A percentile compares a stretch with the other conserved stretches of the same genome.
Evolutionary conservation across 2,113 vertebrate species (phyloP).

Genomic region (Upupa epops): DNA sequence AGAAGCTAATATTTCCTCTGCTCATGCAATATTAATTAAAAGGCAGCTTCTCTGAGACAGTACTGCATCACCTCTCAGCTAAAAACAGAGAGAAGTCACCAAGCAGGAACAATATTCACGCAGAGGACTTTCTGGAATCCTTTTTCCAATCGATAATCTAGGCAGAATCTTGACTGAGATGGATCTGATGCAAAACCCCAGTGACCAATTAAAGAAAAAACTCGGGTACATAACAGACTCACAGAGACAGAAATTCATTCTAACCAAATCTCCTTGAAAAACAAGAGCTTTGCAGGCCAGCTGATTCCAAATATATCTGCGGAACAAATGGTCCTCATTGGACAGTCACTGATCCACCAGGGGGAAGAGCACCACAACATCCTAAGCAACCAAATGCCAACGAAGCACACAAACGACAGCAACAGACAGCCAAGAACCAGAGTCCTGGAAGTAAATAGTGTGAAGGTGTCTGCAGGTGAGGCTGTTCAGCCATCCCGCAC

Average conservation of each 20-base stretch:
- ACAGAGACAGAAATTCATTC: background rate
- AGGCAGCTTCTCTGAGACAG: conserved; percentile 47
- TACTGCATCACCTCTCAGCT: conserved; percentile 61
- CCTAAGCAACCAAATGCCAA: background rate
- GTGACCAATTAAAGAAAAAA: background rate
- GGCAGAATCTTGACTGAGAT: background rate
- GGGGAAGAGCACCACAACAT: background rate
- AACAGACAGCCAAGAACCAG: background rate
- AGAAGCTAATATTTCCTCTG: conserved; percentile 55
- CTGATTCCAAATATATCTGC: background rate
- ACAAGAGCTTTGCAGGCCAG: background rate
- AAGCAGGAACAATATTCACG: conserved; percentile 2
- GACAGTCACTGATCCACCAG: background rate
- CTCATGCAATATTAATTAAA: conserved; percentile 77
- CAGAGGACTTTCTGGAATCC: conserved; percentile 31
- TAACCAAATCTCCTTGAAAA: background rate
- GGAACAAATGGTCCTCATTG: background rate
- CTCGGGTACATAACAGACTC: background rate
- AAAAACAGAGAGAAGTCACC: conserved; percentile 65
- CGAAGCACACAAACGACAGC: background rate
- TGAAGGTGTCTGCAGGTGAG: background rate
- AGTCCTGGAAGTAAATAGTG: background rate
- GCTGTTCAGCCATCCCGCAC: background rate
- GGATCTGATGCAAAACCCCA: background rate
- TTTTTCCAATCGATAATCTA: background rate